Evolutionary conservation across 2,888 invertebrate species (phyloP).

Genomic region (Zaprionus obscuricornis): DNA sequence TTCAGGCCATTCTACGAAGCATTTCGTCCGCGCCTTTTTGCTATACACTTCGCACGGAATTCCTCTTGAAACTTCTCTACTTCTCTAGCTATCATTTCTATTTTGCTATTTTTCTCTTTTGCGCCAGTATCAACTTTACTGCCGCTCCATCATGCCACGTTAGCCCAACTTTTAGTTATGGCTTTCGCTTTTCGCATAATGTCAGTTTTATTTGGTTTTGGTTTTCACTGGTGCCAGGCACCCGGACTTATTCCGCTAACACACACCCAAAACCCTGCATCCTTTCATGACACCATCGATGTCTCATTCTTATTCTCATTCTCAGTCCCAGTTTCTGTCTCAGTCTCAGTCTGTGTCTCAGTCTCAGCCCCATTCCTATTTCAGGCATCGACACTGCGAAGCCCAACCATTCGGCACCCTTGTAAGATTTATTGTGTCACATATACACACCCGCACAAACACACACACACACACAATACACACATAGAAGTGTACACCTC

Average conservation of each 20-base stretch:
- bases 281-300: too few relatives aligned
- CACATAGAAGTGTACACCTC: constrained; percentile 37
- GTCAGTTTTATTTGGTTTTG: constrained; percentile 79
- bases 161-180: constrained; percentile 76
- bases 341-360: too few relatives aligned
- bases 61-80: too few relatives aligned
- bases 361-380: constrained; percentile 16
- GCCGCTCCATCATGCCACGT: constrained; percentile 66
- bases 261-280: constrained; percentile 10
- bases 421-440: constrained; percentile 73
- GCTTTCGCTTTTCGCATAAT: constrained; percentile 79
- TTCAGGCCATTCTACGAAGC: constrained; percentile 24
- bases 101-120: constrained; percentile 57
- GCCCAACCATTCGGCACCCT: constrained; percentile 69
- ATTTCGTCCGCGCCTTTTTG: background rate
- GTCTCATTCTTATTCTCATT: too few relatives aligned
- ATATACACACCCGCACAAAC: constrained; percentile 19
- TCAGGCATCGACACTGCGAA: constrained; percentile 32
- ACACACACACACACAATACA: constrained; percentile 40
- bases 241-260: constrained; percentile 30
- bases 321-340: too few relatives aligned
- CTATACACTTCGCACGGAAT: background rate
- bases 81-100: constrained; percentile 64
- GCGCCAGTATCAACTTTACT: constrained; percentile 66
- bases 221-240: constrained; percentile 56